Base-by-base conservation (phyloP, 2,797 vertebrate genomes). In the Mus spretus region DNA sequence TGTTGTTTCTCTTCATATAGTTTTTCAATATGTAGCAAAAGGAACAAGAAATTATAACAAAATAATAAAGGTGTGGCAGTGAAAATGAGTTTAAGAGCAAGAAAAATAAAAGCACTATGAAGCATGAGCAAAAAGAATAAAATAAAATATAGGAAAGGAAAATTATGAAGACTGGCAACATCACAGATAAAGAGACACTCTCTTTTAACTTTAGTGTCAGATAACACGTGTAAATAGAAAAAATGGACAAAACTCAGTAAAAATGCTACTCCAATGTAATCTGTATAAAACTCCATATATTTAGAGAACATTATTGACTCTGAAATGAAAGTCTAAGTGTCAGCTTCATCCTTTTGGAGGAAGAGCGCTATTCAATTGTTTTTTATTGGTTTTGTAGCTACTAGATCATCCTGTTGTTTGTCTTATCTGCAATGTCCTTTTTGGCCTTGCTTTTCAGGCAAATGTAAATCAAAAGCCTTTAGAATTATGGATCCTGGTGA, bases 401-500 rank as follows among this genome's bases (percentile, higher is more conserved):
- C 88, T 98, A 98, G 94, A 98, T 98, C 97, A 98, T 98, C 75
- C 89, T 91, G 95, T 96, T 98, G 95, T 98, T 98, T 57, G 96
- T 98, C 97, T 98, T 98, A 97, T 95, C 93, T 97, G 75, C 97
- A 97, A 47, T 97, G 98, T 98, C 97, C 97, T 98, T 98, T 98
- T 94, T 97, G 98, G 98, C 97, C 97, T 98, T 98, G 97, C 65
- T 96, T 98, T 97, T 98, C 95, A 97, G 97, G 91, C 93, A 98
- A 98, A 97, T 97, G 96, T 99, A 99, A 99, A 99, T 99, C 98
- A 98, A 97, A 98, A 96, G 55, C 79, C 95, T 98, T 98, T 96
- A 98, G 97, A 98, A 72, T 98, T 98, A 98, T 97, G 91, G 93
- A 75, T 98, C 96, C 72, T 97, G 82, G 98, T 98, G 97, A 98